Evolutionary conservation across 1,140 invertebrate species (phyloP).

Genomic region (Archegozetes longisetosus): DNA sequence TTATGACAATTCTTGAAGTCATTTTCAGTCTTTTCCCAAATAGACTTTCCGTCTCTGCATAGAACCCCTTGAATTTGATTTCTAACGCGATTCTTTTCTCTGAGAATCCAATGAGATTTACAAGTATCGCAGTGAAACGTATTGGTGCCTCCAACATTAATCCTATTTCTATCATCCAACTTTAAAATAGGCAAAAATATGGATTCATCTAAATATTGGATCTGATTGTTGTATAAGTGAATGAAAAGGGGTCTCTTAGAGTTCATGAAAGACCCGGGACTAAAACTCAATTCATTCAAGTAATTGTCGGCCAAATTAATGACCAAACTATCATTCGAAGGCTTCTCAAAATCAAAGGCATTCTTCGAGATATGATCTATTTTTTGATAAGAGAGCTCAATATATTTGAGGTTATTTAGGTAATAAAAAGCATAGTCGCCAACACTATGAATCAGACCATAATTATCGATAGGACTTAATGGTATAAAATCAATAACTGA

Average conservation of each 20-base stretch:
- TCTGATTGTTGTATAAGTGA: conserved; percentile 5
- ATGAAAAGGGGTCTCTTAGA: conserved; percentile 2
- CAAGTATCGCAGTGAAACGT: conserved; percentile 5
- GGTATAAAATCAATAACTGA: too few relatives aligned
- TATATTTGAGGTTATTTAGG: neutral
- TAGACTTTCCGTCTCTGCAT: too few relatives aligned
- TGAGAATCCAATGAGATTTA: conserved; percentile 5
- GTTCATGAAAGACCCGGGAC: neutral
- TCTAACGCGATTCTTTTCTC: neutral
- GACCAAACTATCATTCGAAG: conserved; percentile 1
- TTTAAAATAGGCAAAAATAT: neutral
- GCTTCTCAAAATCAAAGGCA: conserved; percentile 7
- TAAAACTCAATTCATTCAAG: conserved; percentile 8
- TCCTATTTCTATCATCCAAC: neutral
- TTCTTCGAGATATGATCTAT: neutral
- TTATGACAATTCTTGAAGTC: too few relatives aligned
- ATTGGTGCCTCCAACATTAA: neutral
- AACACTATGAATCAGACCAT: conserved; percentile 2
- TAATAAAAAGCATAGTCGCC: conserved; percentile 12
- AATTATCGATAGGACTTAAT: too few relatives aligned
- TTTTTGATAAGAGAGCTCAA: conserved; percentile 4
- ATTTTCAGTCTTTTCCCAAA: too few relatives aligned
- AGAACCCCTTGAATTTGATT: too few relatives aligned
- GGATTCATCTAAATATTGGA: conserved; percentile 3
- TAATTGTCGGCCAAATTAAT: conserved; percentile 9